Evolutionary conservation across 92 coral and sea anemone species (phyloP), one percentile per base, ranked within the genome.

Genomic region (Metridium senile): DNA sequence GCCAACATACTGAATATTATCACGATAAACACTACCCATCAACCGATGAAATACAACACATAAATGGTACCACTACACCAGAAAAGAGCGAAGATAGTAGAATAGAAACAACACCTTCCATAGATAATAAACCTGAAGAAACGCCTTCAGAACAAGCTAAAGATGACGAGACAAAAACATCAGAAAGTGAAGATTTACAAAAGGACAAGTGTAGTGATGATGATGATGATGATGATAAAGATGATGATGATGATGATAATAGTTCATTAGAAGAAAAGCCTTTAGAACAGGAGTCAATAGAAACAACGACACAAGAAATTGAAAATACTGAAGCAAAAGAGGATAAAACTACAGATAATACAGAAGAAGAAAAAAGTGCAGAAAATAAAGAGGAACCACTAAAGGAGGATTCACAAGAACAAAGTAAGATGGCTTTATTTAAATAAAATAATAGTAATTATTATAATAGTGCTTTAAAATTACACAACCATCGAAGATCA

Each of bases 1-100:
- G 62, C 23, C 33, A 28, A 23, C 69, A 21, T 13, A 23, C 46
- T 58, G 68, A 71, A 25, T 74, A 79, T 39, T 66, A 49, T 49
- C 76, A 71, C 16, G 84, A 79, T 11, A 70, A 57, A 68, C 76
- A 68, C 31, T 70, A 69, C 33, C 84, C 84, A 39, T 58, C 73
- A 18, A 59, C 69, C 20, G 72, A 74, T 17, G 82, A 80, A 47
- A 0, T 45, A 31, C 57, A 67, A 29, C 59, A 72, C 27, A 18
- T 33, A 1, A 68, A 57, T 21, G 75, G 68, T 8, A 58, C 58
- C 20, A 26, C 75, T 6, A 49, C 45, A 26, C 25, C 18, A 25
- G 58, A 83, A 22, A 59, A 64, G 43, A 57, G 8, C 4, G 67
- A 68, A 1, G 68, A 54, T 20, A 58, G n/a, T 33, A 54, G 58